Evolutionary conservation across 1,140 invertebrate species (phyloP).

Genomic region (Megathymus violae): DNA sequence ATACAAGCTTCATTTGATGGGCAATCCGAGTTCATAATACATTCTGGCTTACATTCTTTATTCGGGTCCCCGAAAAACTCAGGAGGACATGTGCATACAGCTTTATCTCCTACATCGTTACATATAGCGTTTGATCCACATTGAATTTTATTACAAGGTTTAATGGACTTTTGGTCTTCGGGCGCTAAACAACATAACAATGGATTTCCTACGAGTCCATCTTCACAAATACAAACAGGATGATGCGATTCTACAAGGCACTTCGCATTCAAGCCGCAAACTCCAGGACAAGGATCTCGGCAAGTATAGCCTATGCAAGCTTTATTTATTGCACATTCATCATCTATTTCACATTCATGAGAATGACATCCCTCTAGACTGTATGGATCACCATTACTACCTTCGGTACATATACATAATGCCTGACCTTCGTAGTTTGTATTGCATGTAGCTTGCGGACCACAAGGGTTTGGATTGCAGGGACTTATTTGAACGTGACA

Average conservation of each 20-base stretch:
- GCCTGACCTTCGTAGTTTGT: slow-evolving; percentile 86
- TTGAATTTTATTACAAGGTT: slow-evolving; percentile 89
- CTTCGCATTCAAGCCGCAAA: slow-evolving; percentile 87
- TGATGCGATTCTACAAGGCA: slow-evolving; percentile 90
- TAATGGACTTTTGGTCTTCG: slow-evolving; percentile 78
- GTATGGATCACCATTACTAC: slow-evolving; percentile 89
- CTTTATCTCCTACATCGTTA: slow-evolving; percentile 80
- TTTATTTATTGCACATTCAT: slow-evolving; percentile 86
- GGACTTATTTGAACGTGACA: slow-evolving; percentile 81
- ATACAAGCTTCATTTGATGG: slow-evolving; percentile 84
- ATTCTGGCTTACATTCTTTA: slow-evolving; percentile 87
- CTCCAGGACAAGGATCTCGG: slow-evolving; percentile 87
- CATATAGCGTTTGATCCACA: slow-evolving; percentile 89
- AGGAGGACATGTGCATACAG: slow-evolving; percentile 85
- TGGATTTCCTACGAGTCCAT: slow-evolving; percentile 89
- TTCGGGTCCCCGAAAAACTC: slow-evolving; percentile 88
- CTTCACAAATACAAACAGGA: slow-evolving; percentile 90
- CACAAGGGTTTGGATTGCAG: slow-evolving; percentile 86
- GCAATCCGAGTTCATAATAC: slow-evolving; percentile 86
- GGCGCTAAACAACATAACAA: slow-evolving; percentile 88
- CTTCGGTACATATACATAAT: slow-evolving; percentile 88
- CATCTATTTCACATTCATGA: slow-evolving; percentile 88
- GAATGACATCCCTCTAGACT: slow-evolving; percentile 89
- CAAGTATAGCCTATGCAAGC: slow-evolving; percentile 87
- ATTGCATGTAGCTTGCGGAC: slow-evolving; percentile 85